Conservation (phyloP, 2,888 invertebrate species). For the Caenorhabditis afra region DNA sequence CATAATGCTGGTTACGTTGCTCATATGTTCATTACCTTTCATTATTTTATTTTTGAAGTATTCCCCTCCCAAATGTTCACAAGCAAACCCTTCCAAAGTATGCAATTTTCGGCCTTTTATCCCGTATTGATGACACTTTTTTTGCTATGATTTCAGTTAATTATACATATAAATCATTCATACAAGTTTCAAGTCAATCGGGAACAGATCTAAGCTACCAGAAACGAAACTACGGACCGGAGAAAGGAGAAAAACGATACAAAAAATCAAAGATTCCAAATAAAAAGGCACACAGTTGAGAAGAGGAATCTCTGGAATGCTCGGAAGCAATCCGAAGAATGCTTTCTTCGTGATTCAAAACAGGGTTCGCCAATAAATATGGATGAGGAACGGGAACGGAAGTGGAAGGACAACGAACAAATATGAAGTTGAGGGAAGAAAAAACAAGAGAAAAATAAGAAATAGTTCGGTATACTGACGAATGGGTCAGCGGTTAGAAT, state of each 20-base stretch:
- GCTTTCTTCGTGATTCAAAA: too few relatives aligned
- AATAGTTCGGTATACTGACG: constrained; percentile 1
- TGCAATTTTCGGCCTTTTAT: constrained; percentile 3
- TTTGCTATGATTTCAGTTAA: constrained; percentile 29
- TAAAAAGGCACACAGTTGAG: constrained; percentile 1
- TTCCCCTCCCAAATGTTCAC: constrained; percentile 9
- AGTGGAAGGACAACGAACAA: too few relatives aligned
- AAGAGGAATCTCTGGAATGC: not conserved
- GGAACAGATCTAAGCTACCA: constrained; percentile 13
- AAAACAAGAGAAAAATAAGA: not conserved
- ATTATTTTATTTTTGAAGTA: constrained; percentile 10
- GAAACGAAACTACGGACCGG: constrained; percentile 17
- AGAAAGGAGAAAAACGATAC: constrained; percentile 22
- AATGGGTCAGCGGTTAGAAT: constrained; percentile 27
- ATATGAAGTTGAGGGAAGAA: too few relatives aligned
- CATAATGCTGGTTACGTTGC: constrained; percentile 57
- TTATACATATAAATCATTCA: constrained; percentile 41
- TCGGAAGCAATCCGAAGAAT: not conserved
- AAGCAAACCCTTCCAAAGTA: constrained; percentile 19
- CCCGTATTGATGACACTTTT: constrained; percentile 46
- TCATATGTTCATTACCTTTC: constrained; percentile 23
- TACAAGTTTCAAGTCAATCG: constrained; percentile 37
- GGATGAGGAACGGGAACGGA: too few relatives aligned
- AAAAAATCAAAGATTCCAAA: not conserved
- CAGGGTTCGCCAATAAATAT: too few relatives aligned